phyloP scores from a whole-genome alignment of 2,797 vertebrate species.

The Xenentodon cancila region DNA sequence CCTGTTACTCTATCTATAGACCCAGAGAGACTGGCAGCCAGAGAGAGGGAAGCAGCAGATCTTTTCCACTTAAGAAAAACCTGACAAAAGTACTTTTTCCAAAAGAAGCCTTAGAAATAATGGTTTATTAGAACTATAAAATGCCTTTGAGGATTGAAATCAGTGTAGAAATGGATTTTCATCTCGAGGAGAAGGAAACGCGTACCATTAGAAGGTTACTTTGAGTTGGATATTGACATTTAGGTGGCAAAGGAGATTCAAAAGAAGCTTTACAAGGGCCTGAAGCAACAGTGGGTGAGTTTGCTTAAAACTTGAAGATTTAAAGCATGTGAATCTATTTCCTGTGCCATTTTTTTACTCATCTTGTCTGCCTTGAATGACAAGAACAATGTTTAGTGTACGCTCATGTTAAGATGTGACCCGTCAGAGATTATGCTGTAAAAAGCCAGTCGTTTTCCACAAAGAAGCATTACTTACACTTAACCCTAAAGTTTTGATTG shows the following conservation, averaged over 20 bases:
- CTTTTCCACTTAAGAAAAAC: conserved; percentile 32
- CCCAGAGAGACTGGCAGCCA: conserved; percentile 67
- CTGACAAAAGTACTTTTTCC: conserved; percentile 33
- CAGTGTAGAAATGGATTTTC: conserved; percentile 68
- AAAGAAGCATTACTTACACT: conserved; percentile 15
- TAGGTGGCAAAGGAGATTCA: conserved; percentile 22
- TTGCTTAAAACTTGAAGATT: conserved; percentile 6
- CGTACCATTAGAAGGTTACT: conserved; percentile 27
- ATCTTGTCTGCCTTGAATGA: conserved; percentile 5
- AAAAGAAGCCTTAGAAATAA: conserved; percentile 14
- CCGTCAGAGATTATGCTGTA: background rate
- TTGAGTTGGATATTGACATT: conserved; percentile 46
- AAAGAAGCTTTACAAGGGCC: conserved; percentile 31
- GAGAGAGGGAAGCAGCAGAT: conserved; percentile 55
- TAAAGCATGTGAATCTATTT: background rate
- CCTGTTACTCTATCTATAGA: conserved; percentile 88
- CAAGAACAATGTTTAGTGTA: conserved; percentile 13
- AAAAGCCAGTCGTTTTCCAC: conserved; percentile 10
- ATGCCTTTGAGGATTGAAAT: conserved; percentile 26
- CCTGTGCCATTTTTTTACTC: background rate
- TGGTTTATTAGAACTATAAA: conserved; percentile 22
- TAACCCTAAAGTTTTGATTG: conserved; percentile 4
- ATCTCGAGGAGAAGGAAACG: conserved; percentile 31
- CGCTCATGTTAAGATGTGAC: conserved; percentile 3
- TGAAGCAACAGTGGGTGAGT: conserved; percentile 71